These are phyloP conservation scores for Zalophus californianus DNA, from an alignment of 2,797 vertebrate genomes.

Conservation along the genomic window DNA sequence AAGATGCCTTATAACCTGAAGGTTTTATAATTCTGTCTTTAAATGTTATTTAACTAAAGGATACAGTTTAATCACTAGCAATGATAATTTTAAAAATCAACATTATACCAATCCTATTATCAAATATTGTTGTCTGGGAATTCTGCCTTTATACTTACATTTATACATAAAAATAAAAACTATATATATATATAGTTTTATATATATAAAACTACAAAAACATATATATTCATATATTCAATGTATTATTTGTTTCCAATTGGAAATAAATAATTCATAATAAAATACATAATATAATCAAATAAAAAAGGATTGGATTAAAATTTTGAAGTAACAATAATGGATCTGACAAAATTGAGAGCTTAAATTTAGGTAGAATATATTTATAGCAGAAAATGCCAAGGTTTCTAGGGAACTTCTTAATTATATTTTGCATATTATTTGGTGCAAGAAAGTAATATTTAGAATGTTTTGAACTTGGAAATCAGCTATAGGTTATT, in stretches of 20 bases:
- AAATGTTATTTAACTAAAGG: slow-evolving; percentile 6
- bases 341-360: slow-evolving; percentile 10
- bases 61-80: background rate
- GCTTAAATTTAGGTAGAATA: slow-evolving; percentile 4
- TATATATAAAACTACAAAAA: background rate
- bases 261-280: slow-evolving; percentile 9
- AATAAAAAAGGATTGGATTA: background rate
- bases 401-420: background rate
- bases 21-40: slow-evolving; percentile 16
- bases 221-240: background rate
- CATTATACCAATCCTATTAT: background rate
- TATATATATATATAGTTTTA: background rate
- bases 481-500: slow-evolving; percentile 49
- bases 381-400: background rate
- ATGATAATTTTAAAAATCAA: background rate
- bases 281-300: background rate
- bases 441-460: background rate
- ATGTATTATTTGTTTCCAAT: background rate
- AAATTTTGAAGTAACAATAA: background rate
- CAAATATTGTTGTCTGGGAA: background rate
- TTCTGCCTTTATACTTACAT: background rate
- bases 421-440: slow-evolving; percentile 33
- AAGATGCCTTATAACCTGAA: background rate
- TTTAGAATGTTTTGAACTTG: slow-evolving; percentile 20
- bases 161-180: background rate